phyloP scores from a whole-genome alignment of 2,113 vertebrate genomes.

The Paramisgurnus dabryanus region DNA sequence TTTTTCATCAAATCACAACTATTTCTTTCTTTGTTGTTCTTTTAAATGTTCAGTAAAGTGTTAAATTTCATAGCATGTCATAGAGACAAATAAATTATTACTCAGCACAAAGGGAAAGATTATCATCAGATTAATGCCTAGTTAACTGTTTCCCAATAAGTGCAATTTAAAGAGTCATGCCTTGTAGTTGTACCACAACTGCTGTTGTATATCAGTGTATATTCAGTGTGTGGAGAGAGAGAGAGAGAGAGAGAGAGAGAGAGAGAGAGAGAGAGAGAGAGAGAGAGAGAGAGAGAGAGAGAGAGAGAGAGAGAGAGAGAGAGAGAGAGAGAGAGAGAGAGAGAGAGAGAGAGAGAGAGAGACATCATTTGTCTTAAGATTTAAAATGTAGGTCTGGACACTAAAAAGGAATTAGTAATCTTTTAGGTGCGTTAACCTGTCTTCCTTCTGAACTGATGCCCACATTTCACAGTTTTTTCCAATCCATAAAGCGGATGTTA shows the following conservation, averaged over 20 bases:
- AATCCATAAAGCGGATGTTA: no score
- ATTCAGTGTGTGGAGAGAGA: not conserved
- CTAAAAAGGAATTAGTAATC: not conserved
- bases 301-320: not conserved
- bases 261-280: conserved; percentile 8
- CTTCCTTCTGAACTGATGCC: not conserved
- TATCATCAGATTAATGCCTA: not conserved
- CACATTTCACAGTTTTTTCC: not conserved
- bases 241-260: conserved; percentile 1
- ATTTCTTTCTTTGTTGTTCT: no score
- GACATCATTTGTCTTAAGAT: conserved; percentile 14
- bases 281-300: conserved; percentile 2
- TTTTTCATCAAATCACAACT: no score
- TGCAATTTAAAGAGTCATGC: not conserved
- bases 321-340: not conserved
- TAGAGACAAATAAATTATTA: not conserved
- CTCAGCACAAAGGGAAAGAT: not conserved
- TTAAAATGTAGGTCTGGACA: not conserved
- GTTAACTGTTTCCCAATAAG: not conserved
- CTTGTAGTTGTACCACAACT: not conserved
- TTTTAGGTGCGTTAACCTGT: not conserved
- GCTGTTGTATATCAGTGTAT: not conserved
- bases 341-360: not conserved
- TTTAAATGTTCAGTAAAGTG: not conserved
- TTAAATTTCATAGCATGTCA: not conserved